Evolutionary conservation across 1,140 invertebrate species (phyloP).

Genomic region (Pogonognathellus flavescens): DNA sequence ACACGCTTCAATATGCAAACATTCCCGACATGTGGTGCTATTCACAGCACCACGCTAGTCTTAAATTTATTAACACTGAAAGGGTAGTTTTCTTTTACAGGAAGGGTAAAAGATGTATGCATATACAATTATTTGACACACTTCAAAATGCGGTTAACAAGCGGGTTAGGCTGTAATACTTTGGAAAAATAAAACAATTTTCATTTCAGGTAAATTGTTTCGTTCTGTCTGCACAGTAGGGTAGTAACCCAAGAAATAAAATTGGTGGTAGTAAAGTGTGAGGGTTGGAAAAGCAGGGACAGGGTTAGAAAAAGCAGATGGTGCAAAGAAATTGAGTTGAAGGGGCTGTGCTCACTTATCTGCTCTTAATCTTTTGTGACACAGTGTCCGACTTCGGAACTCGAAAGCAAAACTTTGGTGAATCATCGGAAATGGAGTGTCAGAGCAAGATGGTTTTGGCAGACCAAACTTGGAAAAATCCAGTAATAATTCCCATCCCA

Average conservation of each 20-base stretch:
- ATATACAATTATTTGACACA: no score
- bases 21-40: no score
- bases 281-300: not conserved
- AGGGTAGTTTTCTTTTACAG: no score
- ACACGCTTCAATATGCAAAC: no score
- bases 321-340: no score
- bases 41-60: no score
- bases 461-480: slow-evolving; percentile 17
- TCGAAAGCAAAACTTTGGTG: slow-evolving; percentile 27
- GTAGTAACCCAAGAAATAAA: no score
- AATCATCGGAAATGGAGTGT: slow-evolving; percentile 46
- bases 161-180: not conserved
- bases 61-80: no score
- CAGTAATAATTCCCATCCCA: slow-evolving; percentile 28
- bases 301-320: no score
- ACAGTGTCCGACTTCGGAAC: slow-evolving; percentile 25
- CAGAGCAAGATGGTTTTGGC: slow-evolving; percentile 29
- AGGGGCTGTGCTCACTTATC: slow-evolving; percentile 21
- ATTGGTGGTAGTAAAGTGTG: no score
- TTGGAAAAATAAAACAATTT: not conserved
- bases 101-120: no score
- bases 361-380: slow-evolving; percentile 39
- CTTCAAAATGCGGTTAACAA: not conserved
- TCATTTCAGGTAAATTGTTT: not conserved
- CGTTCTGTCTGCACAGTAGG: not conserved